Evolutionary conservation across 2,797 vertebrate genomes (phyloP).

Genomic region (Mastacembelus armatus): DNA sequence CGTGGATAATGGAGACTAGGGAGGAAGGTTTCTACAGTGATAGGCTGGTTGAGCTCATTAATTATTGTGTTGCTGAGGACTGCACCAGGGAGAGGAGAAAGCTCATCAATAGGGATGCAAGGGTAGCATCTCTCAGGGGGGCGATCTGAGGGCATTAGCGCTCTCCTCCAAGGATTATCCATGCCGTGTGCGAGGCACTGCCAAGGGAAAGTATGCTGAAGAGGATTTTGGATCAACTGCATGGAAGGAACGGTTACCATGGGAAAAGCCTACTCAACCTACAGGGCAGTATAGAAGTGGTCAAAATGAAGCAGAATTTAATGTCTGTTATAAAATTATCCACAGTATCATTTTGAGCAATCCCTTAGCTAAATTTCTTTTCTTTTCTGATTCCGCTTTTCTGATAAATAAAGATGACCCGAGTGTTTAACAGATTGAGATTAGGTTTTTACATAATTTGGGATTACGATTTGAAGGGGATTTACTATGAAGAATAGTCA

Average conservation of each 20-base stretch:
- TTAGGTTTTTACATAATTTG: conserved; percentile 71
- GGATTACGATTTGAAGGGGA: conserved; percentile 61
- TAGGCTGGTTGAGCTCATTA: conserved; percentile 78
- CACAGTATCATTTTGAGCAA: conserved; percentile 8
- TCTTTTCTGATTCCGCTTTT: no score
- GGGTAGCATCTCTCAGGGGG: conserved; percentile 71
- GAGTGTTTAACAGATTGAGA: conserved; percentile 71
- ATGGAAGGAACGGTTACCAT: conserved; percentile 36
- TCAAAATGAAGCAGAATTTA: conserved; percentile 17
- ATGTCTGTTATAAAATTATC: conserved; percentile 6
- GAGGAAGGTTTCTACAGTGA: conserved; percentile 61
- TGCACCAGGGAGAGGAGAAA: conserved; percentile 50
- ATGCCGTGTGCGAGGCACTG: conserved; percentile 53
- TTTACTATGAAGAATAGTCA: conserved; percentile 42
- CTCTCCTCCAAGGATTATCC: conserved; percentile 75
- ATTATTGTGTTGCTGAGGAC: conserved; percentile 76
- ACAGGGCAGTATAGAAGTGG: conserved; percentile 12
- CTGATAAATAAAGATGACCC: conserved; percentile 58
- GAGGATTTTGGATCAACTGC: conserved; percentile 60
- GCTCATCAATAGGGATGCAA: conserved; percentile 50
- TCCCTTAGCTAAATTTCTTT: conserved; percentile 44
- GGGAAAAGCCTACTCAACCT: conserved; percentile 30
- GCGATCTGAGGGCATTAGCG: conserved; percentile 72
- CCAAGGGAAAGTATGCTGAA: conserved; percentile 55
- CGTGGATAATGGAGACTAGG: conserved; percentile 72